Conservation (phyloP, 2,113 vertebrate species). For the Crotalus horridus region DNA sequence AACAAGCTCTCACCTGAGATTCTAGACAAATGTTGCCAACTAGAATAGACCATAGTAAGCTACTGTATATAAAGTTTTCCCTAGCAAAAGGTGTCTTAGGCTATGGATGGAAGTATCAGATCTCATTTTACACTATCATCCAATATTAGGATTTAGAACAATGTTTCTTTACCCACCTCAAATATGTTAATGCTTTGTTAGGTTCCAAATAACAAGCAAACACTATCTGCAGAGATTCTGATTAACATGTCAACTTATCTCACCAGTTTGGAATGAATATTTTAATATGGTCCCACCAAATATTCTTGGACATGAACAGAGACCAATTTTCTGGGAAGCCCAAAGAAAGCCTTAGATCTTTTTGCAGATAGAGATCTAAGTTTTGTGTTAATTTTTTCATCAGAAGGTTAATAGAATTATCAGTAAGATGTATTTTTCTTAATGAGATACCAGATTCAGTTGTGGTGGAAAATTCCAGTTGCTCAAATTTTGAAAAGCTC, state of each 20-base stretch:
- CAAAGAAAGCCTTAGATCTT: background rate
- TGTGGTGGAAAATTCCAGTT: constrained; percentile 35
- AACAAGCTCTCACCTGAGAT: background rate
- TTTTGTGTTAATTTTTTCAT: background rate
- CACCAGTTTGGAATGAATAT: background rate
- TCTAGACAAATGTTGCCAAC: background rate
- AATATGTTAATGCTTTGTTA: background rate
- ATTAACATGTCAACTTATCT: background rate
- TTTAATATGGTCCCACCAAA: background rate
- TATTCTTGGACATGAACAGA: background rate
- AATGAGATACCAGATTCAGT: background rate
- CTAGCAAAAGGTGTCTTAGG: background rate
- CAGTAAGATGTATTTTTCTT: background rate
- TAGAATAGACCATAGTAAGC: background rate
- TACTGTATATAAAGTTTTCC: background rate
- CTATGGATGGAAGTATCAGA: background rate
- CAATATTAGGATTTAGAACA: background rate
- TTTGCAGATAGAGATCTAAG: background rate
- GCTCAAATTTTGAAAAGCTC: constrained; percentile 25
- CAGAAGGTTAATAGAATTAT: background rate
- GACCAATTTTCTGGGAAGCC: background rate
- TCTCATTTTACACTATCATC: background rate
- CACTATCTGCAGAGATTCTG: background rate
- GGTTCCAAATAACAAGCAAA: background rate
- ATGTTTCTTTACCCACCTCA: background rate